Conservation (phyloP, 2,113 vertebrate species). For the Clarias batrachus region DNA sequence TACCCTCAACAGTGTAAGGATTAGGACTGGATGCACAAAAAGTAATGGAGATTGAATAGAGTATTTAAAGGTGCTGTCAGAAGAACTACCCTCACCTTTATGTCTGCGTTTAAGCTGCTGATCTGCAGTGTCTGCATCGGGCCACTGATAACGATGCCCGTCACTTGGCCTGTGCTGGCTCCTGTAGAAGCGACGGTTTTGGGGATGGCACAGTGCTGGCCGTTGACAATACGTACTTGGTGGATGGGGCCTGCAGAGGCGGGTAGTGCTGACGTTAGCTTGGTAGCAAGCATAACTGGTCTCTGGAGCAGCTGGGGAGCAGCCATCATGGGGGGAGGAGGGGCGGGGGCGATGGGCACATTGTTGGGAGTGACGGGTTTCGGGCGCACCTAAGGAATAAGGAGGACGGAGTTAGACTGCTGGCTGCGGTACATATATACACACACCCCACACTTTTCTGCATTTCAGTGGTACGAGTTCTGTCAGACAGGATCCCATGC, state of each 20-base stretch:
- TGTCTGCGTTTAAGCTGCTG: conserved; percentile 88
- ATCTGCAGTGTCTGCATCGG: conserved; percentile 87
- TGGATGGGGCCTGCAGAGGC: conserved; percentile 90
- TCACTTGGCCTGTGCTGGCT: conserved; percentile 82
- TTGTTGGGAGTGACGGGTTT: conserved; percentile 89
- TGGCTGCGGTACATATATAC: neutral
- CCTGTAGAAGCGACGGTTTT: conserved; percentile 62
- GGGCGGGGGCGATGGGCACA: conserved; percentile 94
- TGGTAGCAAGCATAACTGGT: conserved; percentile 92
- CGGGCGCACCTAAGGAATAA: conserved; percentile 81
- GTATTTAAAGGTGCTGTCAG: neutral
- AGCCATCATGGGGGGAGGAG: conserved; percentile 95
- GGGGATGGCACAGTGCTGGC: conserved; percentile 84
- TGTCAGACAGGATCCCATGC: conserved; percentile 29
- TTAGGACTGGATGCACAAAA: neutral
- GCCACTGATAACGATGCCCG: conserved; percentile 93
- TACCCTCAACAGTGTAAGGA: neutral
- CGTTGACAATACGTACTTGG: conserved; percentile 94
- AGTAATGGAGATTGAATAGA: neutral
- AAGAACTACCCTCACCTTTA: conserved; percentile 76
- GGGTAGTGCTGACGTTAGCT: conserved; percentile 83
- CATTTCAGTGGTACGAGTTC: neutral
- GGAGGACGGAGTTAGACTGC: conserved; percentile 30
- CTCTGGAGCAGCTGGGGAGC: conserved; percentile 93
- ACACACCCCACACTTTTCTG: neutral